Base-by-base conservation (phyloP, 53 echinoderm and acorn worm genomes). In the Actinopyga echinites region DNA sequence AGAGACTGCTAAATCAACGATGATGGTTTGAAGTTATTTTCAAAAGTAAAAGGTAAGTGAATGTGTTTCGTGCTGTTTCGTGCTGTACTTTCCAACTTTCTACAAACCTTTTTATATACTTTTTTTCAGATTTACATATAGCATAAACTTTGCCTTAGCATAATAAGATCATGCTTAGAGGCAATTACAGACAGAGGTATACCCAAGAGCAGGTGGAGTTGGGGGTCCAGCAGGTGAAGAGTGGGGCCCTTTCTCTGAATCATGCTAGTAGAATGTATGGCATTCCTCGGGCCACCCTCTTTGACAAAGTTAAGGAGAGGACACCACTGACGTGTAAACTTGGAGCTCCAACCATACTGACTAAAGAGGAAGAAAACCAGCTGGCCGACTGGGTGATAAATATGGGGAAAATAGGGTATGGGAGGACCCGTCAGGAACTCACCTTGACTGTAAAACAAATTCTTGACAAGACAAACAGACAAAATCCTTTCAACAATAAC, bases 401-500 rank as follows among this genome's bases (percentile, higher is more conserved):
- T 0, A 84, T 84, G 84, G 38, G 52, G 0, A 69, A 56, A 22
- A 78, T 78, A 44, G 79, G 79, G 33, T 78, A 78, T 78, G 79
- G 56, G 0, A 55, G 57, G 28, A 78, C 79, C 21, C 5, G 30
- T 23, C 10, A 23, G 52, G 44, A 78, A 32, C 56, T 45, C 31
- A 17, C 30, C 8, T 32, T 60, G 63, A 64, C 63, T 13, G 86
- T 64, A 10, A 63, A 86, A 30, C 52, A 17, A 25, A 79, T 79
- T 54, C 1, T 86, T 8, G 52, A 62, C 11, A 57, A 79, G 10
- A 68, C 79, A 28, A 26, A 64, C 3, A 31, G 89, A 24, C 19
- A 26, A 11, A 65, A 30, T 3, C 68, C 79, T 11, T 86, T 86
- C 65, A 79, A 32, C n/a, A 56, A 79, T 1, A 65, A 55, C 57